Conservation (phyloP, 2,113 vertebrate genomes). For the Melanocharis versteri region DNA sequence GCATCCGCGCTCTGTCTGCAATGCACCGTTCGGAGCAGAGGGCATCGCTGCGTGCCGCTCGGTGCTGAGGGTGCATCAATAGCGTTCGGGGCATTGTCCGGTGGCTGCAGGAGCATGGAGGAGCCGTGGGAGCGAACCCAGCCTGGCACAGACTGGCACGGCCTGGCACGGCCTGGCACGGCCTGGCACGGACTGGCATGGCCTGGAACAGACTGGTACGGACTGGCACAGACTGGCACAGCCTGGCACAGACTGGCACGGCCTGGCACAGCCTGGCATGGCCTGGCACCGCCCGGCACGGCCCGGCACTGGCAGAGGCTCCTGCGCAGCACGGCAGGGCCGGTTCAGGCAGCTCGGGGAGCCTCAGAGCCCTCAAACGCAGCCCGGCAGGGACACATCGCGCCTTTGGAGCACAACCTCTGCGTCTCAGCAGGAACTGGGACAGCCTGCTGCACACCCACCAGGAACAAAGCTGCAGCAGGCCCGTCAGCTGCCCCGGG, state of each 20-base stretch:
- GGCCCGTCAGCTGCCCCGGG: conserved; percentile 27
- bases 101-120: background rate
- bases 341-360: background rate
- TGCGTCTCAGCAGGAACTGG: background rate
- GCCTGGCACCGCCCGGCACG: background rate
- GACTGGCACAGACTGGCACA: background rate
- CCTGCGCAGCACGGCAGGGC: background rate
- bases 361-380: background rate
- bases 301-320: background rate
- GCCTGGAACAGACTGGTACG: background rate
- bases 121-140: too few relatives aligned
- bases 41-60: background rate
- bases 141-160: background rate
- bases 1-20: too few relatives aligned
- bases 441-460: background rate
- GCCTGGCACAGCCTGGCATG: rapidly evolving
- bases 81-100: background rate
- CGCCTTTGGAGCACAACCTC: background rate
- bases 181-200: background rate
- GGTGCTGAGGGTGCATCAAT: background rate
- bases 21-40: too few relatives aligned
- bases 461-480: background rate
- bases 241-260: background rate
- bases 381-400: background rate
- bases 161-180: background rate